Percentiles rank a stretch among this genome's conserved stretches.
These are phyloP conservation scores for Lophochroa leadbeateri DNA, from an alignment of 2,113 vertebrate species.

Conservation along the genomic window DNA sequence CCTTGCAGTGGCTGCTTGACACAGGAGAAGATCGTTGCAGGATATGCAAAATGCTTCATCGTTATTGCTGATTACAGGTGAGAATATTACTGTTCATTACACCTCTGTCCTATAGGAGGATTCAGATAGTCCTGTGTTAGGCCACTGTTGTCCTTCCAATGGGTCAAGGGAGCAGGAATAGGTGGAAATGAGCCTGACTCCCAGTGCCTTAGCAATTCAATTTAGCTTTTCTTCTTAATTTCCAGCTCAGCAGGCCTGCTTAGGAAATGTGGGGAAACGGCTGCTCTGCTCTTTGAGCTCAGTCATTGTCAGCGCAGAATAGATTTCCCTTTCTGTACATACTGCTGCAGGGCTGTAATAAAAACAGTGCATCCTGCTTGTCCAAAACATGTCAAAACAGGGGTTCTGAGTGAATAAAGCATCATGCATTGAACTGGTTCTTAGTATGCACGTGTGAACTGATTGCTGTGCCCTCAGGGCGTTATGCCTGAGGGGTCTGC, in stretches of 20 bases:
- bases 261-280: not conserved
- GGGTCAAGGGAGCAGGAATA: not conserved
- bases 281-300: not conserved
- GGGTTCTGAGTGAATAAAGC: not conserved
- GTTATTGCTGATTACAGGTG: constrained; percentile 98
- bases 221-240: not conserved
- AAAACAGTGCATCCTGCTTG: not conserved
- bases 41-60: constrained; percentile 90
- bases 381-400: not conserved
- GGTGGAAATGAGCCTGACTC: not conserved
- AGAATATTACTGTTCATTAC: not conserved
- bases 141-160: not conserved
- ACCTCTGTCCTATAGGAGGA: not conserved
- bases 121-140: not conserved
- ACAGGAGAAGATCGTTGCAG: constrained; percentile 97
- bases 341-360: not conserved
- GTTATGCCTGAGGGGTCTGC: not conserved
- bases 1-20: constrained; percentile 90
- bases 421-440: not conserved
- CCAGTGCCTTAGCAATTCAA: not conserved
- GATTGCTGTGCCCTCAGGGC: not conserved
- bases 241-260: not conserved
- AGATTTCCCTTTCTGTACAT: not conserved
- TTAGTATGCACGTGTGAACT: not conserved
- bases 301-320: not conserved